phyloP scores from a whole-genome alignment of 1,140 invertebrate species.

The Medauroidea extradentata region DNA sequence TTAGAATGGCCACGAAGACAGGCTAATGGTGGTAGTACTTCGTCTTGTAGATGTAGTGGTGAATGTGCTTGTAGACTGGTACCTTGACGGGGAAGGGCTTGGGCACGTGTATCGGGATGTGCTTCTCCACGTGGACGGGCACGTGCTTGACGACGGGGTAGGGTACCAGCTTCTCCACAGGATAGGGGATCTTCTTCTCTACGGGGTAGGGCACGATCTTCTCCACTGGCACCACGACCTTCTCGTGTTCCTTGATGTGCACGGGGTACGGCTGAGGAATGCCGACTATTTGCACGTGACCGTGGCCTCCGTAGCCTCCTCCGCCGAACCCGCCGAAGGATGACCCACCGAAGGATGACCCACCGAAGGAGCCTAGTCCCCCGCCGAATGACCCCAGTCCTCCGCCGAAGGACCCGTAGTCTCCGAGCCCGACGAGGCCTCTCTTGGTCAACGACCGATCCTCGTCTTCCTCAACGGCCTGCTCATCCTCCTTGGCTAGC shows the following conservation, averaged over 20 bases:
- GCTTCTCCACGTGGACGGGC: neutral
- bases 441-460: no score
- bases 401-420: neutral
- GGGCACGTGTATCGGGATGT: neutral
- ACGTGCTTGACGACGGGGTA: neutral
- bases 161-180: constrained; percentile 1
- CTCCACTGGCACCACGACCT: neutral
- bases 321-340: neutral
- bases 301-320: neutral
- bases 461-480: neutral
- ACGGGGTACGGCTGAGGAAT: neutral
- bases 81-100: constrained; percentile 3
- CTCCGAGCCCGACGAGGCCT: neutral
- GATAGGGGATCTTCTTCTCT: neutral
- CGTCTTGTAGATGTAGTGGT: neutral
- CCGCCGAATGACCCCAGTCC: neutral
- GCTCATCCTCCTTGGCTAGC: neutral
- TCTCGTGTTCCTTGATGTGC: neutral
- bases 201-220: neutral
- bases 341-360: neutral
- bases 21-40: no score
- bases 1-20: no score
- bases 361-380: neutral
- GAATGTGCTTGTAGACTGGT: neutral
- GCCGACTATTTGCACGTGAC: neutral